Evolutionary conservation across 2,888 invertebrate genomes (phyloP).

Genomic region (Leptinotarsa peninsularis): DNA sequence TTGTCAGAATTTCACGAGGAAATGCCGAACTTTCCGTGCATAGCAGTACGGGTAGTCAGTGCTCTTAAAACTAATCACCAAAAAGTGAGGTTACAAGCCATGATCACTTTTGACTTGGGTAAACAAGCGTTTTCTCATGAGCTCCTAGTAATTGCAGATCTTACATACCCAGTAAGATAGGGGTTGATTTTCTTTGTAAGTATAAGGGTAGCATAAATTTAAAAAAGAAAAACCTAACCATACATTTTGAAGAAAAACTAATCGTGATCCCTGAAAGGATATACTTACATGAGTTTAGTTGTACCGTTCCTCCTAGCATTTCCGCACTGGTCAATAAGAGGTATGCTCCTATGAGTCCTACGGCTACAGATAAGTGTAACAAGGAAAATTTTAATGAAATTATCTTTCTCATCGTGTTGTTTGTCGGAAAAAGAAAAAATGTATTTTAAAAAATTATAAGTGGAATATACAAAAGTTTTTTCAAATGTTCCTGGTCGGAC

Average conservation of each 20-base stretch:
- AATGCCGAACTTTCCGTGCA: not conserved
- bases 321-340: not conserved
- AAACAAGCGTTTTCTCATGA: slow-evolving; percentile 9
- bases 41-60: not conserved
- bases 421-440: too few species aligned
- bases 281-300: not conserved
- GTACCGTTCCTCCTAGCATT: not conserved
- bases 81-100: not conserved
- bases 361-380: not conserved
- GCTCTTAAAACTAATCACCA: not conserved
- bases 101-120: not conserved
- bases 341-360: not conserved
- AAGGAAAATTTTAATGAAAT: not conserved
- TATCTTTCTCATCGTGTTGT: not conserved
- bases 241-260: not conserved
- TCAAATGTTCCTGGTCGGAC: too few species aligned
- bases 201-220: not conserved
- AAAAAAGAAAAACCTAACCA: not conserved
- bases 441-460: too few species aligned
- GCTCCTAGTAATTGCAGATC: slow-evolving; percentile 1
- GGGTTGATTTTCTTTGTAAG: not conserved
- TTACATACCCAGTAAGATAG: slow-evolving; percentile 10
- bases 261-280: not conserved
- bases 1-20: not conserved
- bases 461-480: too few species aligned